Evolutionary conservation across 2,797 vertebrate species (phyloP), one percentile per base, ranked within the genome.

Genomic region (Eospalax fontanierii): DNA sequence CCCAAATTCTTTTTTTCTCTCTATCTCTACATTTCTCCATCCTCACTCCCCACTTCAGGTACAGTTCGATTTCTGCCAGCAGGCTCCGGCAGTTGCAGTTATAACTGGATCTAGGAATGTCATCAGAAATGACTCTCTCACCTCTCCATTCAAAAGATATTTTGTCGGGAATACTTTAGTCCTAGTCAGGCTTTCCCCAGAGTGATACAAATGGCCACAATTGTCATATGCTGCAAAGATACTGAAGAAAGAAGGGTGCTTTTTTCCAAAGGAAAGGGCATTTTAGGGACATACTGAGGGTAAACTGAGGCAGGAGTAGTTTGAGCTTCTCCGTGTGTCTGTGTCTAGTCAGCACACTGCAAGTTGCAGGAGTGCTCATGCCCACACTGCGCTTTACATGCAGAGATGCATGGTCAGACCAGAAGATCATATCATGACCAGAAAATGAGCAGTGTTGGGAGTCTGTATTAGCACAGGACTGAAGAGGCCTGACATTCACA

Each of bases 51-150:
- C n/a, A n/a, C n/a, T n/a, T n/a, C n/a, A n/a, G n/a, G n/a, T n/a
- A n/a, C n/a, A n/a, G n/a, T n/a, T n/a, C n/a, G n/a, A n/a, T n/a
- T n/a, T n/a, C n/a, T n/a, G n/a, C n/a, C n/a, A n/a, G n/a, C n/a
- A n/a, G n/a, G n/a, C n/a, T n/a, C n/a, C n/a, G n/a, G n/a, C n/a
- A n/a, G n/a, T n/a, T n/a, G 76, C 22, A 22, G 19, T 79, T 74
- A 86, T 65, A 89, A 61, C 57, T 43, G 33, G 66, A 86, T 75
- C 59, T 65, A 80, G 40, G 65, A n/a, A 91, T 70, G 65, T 59
- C 83, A 83, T 94, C 33, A 59, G 73, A 91, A 96, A 96, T 91
- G 7, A 82, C 81, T 90, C 57, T 71, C 33, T 71, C 61, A 43
- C 15, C 19, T 54, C 35, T 63, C 50, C 24, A 73, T 38, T 50